Percentiles rank a stretch among this genome's conserved stretches.
Conservation (phyloP, 2,113 vertebrate genomes). For the Siniperca knerii region DNA sequence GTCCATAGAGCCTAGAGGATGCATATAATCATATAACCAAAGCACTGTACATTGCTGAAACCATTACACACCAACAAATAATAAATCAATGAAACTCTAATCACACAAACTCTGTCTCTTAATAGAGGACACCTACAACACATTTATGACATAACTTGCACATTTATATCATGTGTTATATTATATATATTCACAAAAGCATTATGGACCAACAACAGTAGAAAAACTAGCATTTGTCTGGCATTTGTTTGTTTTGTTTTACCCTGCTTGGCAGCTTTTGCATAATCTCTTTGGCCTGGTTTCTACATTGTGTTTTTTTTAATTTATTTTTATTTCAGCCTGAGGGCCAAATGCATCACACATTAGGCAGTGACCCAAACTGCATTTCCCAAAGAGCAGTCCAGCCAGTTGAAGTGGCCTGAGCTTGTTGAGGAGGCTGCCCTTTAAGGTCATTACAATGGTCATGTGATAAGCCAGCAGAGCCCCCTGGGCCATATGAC, state of each 20-base stretch:
- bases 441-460: slow-evolving; percentile 83
- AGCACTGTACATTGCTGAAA: slow-evolving; percentile 16
- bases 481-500: slow-evolving; percentile 85
- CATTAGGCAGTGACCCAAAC: slow-evolving; percentile 71
- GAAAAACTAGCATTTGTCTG: slow-evolving; percentile 38
- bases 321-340: slow-evolving; percentile 38
- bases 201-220: slow-evolving; percentile 30
- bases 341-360: slow-evolving; percentile 60
- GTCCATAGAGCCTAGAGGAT: neutral
- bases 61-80: slow-evolving; percentile 11
- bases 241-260: slow-evolving; percentile 27
- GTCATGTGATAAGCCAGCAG: slow-evolving; percentile 80
- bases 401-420: slow-evolving; percentile 72
- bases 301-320: slow-evolving; percentile 29
- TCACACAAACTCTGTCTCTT: slow-evolving; percentile 23
- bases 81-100: slow-evolving; percentile 19
- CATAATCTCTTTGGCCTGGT: slow-evolving; percentile 62
- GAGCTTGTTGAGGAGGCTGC: slow-evolving; percentile 75
- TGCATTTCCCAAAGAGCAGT: slow-evolving; percentile 72
- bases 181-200: slow-evolving; percentile 43
- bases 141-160: slow-evolving; percentile 45
- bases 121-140: slow-evolving; percentile 21
- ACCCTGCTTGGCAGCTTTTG: slow-evolving; percentile 47
- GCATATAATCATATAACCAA: slow-evolving; percentile 21
- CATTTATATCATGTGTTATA: slow-evolving; percentile 35